Base-by-base conservation (phyloP, 2,113 vertebrate species). In the Malurus elegans region DNA sequence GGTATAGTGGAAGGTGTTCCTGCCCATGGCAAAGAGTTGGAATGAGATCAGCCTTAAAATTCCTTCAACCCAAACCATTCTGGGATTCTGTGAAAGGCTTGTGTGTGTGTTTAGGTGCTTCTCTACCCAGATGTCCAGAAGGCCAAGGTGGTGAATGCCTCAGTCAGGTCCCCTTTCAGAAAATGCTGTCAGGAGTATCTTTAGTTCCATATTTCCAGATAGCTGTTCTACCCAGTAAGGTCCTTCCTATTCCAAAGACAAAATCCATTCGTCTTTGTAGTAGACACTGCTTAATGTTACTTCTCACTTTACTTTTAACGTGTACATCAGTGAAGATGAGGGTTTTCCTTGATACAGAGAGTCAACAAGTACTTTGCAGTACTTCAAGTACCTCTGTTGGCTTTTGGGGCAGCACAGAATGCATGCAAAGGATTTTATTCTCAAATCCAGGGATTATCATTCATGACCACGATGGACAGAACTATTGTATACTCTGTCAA, bases 91-190 rank as follows among this genome's bases (percentile, higher is more conserved):
- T 70, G 56, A 28, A 60, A 71, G 44, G 6, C 18, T 31, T 32
- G 14, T n/a, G 58, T 66, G 20, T 50, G 32, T 67, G 17, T 91
- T 40, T 72, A n/a, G 44, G 14, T 90, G 44, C 3, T 1, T 86
- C 18, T 73, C 18, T 54, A 0, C 14, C 7, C 1, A 3, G 3
- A 0, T 4, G 12, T 36, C 28, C 24, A 23, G n/a, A 36, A 32
- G n/a, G 44, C 50, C 14, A 19, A 62, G 34, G 29, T 83, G 54
- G 28, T 66, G 14, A 78, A 36, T 17, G 18, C 32, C 29, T 14
- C 12, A 29, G 40, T 42, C 9, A 54, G 0, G 1, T 78, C 8
- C 25, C 13, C 14, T 54, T 73, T 20, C 57, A 71, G 38, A 24
- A 81, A 31, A 67, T 28, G 16, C 18, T 58, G 34, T 74, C 47